Base-by-base conservation (phyloP, 1,140 invertebrate genomes). In the Habropoda laboriosa region DNA sequence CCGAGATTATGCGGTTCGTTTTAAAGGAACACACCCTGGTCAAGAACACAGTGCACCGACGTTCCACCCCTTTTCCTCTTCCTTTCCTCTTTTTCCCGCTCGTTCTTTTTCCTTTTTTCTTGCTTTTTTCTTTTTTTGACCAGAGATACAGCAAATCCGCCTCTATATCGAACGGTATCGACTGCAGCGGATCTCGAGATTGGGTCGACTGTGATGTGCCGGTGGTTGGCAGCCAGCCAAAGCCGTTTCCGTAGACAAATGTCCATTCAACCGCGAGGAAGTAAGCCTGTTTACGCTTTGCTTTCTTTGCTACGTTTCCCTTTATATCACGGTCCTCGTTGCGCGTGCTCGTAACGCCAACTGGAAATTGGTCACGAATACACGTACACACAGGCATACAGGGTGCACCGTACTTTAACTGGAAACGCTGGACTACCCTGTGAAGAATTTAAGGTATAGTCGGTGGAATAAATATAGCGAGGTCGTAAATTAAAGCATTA, bases 231-330 rank as follows among this genome's bases (percentile, higher is more conserved):
- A 67, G 51, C 30, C 47, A 42, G 77, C 85, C 85, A 87, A 75
- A 82, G 73, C 63, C 71, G 84, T 87, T 87, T 76, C 78, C 81
- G 55, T 87, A 87, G 85, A 87, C 84, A 87, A 87, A 87, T 87
- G 83, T 83, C 81, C 81, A 83, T 86, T 81, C 81, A 80, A 38
- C 85, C 71, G 72, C 70, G 70, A 70, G 71, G 64, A 83, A 75
- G 71, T 83, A 86, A 79, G 84, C 74, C 84, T 87, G 81, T 87
- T 87, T 87, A 81, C 66, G 58, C 57, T 80, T 79, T 82, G 76
- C 66, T 82, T 80, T 82, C 76, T 86, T 86, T 82, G 38, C 53
- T 68, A 70, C 60, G 60, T 49, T 53, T 35, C 76, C 77, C 60
- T 81, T 81, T 81, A 73, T 73, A 49, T 72, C 57, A 70, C 51